These are phyloP conservation scores for Chelidonichthys spinosus DNA, from an alignment of 2,797 vertebrate species.

Conservation along the genomic window DNA sequence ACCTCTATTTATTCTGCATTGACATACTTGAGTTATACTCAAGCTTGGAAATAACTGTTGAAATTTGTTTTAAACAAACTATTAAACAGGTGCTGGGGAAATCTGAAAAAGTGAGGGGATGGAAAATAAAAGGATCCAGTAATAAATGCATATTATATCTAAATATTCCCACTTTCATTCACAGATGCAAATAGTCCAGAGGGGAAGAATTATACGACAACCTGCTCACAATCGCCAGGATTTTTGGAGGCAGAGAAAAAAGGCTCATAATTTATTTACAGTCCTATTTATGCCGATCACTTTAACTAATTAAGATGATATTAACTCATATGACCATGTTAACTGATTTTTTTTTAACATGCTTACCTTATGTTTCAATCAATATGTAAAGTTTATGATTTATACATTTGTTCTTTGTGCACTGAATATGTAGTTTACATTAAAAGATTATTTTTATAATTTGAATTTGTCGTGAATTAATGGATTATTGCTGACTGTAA, in stretches of 20 bases:
- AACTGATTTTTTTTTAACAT: slow-evolving; percentile 68
- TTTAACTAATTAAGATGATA: slow-evolving; percentile 67
- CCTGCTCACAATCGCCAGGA: slow-evolving; percentile 54
- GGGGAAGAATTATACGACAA: slow-evolving; percentile 58
- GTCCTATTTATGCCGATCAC: slow-evolving; percentile 82
- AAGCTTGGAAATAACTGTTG: too few species aligned
- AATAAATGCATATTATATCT: neutral
- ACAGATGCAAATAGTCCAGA: slow-evolving; percentile 74
- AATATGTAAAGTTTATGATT: slow-evolving; percentile 58
- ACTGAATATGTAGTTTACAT: slow-evolving; percentile 76
- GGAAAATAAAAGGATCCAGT: too few species aligned
- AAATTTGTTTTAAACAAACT: too few species aligned
- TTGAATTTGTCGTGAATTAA: slow-evolving; percentile 28
- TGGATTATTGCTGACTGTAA: slow-evolving; percentile 8
- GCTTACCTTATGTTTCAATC: slow-evolving; percentile 60
- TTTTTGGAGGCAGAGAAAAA: slow-evolving; percentile 64
- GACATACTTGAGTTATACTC: too few species aligned
- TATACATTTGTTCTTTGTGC: slow-evolving; percentile 73
- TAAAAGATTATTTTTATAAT: slow-evolving; percentile 80
- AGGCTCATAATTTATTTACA: slow-evolving; percentile 85
- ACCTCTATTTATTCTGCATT: too few species aligned
- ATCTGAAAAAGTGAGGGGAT: too few species aligned
- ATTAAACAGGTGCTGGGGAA: too few species aligned
- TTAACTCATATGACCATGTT: slow-evolving; percentile 73
- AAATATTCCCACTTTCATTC: slow-evolving; percentile 39